Conservation (phyloP, 2,797 vertebrate species). For the Labroides dimidiatus region DNA sequence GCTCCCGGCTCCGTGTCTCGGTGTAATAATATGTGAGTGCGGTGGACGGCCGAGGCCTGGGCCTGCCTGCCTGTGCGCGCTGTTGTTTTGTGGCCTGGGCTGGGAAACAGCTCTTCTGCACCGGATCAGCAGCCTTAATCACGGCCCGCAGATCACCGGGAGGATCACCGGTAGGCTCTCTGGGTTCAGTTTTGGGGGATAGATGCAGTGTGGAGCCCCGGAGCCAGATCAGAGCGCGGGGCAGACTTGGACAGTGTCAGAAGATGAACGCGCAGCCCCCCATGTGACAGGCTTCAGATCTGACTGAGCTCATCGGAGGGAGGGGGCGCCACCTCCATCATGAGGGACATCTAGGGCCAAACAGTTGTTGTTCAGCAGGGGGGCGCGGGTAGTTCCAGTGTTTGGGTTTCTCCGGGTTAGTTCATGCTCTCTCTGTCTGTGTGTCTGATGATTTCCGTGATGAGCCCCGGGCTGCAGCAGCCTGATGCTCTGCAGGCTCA, state of each 20-base stretch:
- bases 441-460: constrained; percentile 25
- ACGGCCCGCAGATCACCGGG: constrained; percentile 55
- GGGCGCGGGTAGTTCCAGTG: constrained; percentile 61
- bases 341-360: constrained; percentile 76
- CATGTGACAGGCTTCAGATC: constrained; percentile 65
- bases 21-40: constrained; percentile 66
- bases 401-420: constrained; percentile 29
- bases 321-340: constrained; percentile 64
- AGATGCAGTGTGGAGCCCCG: constrained; percentile 56
- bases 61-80: constrained; percentile 52
- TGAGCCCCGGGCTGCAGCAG: constrained; percentile 15
- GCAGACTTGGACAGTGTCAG: constrained; percentile 68
- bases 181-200: constrained; percentile 16
- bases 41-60: constrained; percentile 62
- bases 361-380: constrained; percentile 61
- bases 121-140: constrained; percentile 61
- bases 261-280: constrained; percentile 69
- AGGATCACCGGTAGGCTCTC: constrained; percentile 45
- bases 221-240: constrained; percentile 61
- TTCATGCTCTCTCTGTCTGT: constrained; percentile 22
- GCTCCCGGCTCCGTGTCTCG: constrained; percentile 40
- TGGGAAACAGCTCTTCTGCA: constrained; percentile 54
- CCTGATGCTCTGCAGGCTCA: constrained; percentile 34
- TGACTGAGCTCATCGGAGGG: constrained; percentile 47
- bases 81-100: constrained; percentile 60